Evolutionary conservation across 2,888 invertebrate genomes (phyloP), one percentile per base, ranked within the genome.

Genomic region (Spialia ferax): DNA sequence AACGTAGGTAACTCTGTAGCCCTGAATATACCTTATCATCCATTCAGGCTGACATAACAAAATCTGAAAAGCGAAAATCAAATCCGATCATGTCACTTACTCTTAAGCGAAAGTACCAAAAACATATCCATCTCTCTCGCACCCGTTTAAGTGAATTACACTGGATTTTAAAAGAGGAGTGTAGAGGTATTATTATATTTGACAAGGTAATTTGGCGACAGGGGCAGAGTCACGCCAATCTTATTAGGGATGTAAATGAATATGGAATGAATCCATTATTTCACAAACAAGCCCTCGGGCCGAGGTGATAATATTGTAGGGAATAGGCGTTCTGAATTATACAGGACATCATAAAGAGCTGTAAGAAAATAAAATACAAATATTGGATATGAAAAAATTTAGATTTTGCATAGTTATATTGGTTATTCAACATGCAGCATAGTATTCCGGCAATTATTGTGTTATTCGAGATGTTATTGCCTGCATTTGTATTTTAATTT

Each of bases 201-300:
- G 93, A 92, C 92, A 87, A 87, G 84, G 82, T 88, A 88, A 90
- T 91, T 90, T 83, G 76, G 81, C 79, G 82, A 83, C 81, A 81
- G 80, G 82, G 89, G 80, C 86, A 79, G 80, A 83, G 87, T 87
- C 87, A 84, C 78, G 81, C 81, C 88, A 81, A 89, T 91, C 92
- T 92, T 86, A 89, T 92, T 93, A 92, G 79, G 79, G 84, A 89
- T 92, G 93, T 88, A 93, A 93, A 93, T 93, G 91, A 93, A 91
- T 91, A 89, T 89, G 88, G 90, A 92, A 93, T 92, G 91, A 93
- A 91, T 90, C 91, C 90, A 93, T 93, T 93, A 93, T 89, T 88
- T 88, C 85, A 79, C 89, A 91, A 93, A 93, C 91, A 93, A 88
- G 85, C 79, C 79, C 74, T 80, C 81, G 82, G 79, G 74, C 77